Conservation (phyloP, 2,797 vertebrate genomes). For the Enteromius viviparus region DNA sequence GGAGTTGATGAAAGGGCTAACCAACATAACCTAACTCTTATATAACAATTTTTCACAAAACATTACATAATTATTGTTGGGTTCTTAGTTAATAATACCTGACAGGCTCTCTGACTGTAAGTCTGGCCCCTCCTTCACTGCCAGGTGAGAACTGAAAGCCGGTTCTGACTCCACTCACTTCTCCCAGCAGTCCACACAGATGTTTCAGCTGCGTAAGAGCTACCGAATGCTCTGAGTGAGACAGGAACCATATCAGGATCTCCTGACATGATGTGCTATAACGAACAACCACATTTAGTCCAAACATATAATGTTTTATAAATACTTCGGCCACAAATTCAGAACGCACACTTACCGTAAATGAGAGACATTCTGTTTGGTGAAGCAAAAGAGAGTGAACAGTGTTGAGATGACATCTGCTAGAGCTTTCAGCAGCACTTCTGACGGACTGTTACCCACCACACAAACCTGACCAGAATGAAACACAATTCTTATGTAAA, state of each 20-base stretch:
- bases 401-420: slow-evolving; percentile 79
- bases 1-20: background rate
- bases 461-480: slow-evolving; percentile 82
- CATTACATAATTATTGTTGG: background rate
- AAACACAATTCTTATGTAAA: background rate
- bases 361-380: slow-evolving; percentile 87
- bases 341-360: slow-evolving; percentile 81
- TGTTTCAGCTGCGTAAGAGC: slow-evolving; percentile 75
- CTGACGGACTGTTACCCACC: slow-evolving; percentile 83
- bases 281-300: slow-evolving; percentile 23
- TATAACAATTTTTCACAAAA: background rate
- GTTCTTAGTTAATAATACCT: slow-evolving; percentile 72
- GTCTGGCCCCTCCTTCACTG: slow-evolving; percentile 79
- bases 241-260: slow-evolving; percentile 89
- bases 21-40: too few species aligned
- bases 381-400: slow-evolving; percentile 90
- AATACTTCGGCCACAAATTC: background rate
- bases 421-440: slow-evolving; percentile 77
- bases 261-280: slow-evolving; percentile 87
- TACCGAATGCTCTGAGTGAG: slow-evolving; percentile 69
- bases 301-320: background rate
- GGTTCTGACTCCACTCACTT: slow-evolving; percentile 60
- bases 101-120: slow-evolving; percentile 68
- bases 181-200: slow-evolving; percentile 75
- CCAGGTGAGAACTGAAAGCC: slow-evolving; percentile 79